Percentiles rank a stretch among this genome's conserved stretches.
phyloP scores from a whole-genome alignment of 1,140 invertebrate species.

The Archivesica marissinica region DNA sequence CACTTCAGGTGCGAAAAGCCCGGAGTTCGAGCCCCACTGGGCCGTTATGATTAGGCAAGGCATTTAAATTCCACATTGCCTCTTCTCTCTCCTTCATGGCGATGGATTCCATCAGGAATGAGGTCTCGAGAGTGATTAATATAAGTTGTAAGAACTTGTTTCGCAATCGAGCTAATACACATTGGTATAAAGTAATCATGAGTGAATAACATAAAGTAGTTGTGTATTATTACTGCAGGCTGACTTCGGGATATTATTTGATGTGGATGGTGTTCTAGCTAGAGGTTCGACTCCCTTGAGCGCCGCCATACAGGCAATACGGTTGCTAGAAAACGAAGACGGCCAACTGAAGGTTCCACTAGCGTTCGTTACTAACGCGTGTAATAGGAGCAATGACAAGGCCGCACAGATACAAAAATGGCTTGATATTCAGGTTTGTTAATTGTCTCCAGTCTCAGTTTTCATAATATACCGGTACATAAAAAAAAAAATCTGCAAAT shows the following conservation, averaged over 20 bases:
- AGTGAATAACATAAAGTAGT: not conserved
- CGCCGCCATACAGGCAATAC: conserved; percentile 87
- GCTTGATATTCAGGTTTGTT: conserved; percentile 87
- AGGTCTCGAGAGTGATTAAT: no score
- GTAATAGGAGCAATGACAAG: conserved; percentile 87
- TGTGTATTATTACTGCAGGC: conserved; percentile 63
- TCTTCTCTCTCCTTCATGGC: no score
- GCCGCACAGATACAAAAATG: conserved; percentile 88
- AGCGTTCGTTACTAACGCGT: conserved; percentile 90
- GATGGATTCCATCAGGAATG: no score
- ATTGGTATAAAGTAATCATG: not conserved
- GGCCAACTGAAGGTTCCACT: conserved; percentile 88
- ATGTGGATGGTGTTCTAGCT: conserved; percentile 90
- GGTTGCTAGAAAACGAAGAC: conserved; percentile 85
- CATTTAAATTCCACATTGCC: no score
- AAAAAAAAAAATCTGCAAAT: no score
- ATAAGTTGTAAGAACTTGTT: no score
- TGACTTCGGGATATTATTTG: conserved; percentile 88
- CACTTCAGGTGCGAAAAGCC: no score
- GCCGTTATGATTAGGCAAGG: no score
- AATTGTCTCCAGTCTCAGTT: no score
- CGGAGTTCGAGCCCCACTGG: no score
- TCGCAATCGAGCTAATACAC: not conserved
- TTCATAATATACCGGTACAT: no score
- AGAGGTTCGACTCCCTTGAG: conserved; percentile 87